Percentiles rank a stretch among this genome's conserved stretches.
Conservation (phyloP, 2,888 invertebrate genomes). For the Pheosia tremula region DNA sequence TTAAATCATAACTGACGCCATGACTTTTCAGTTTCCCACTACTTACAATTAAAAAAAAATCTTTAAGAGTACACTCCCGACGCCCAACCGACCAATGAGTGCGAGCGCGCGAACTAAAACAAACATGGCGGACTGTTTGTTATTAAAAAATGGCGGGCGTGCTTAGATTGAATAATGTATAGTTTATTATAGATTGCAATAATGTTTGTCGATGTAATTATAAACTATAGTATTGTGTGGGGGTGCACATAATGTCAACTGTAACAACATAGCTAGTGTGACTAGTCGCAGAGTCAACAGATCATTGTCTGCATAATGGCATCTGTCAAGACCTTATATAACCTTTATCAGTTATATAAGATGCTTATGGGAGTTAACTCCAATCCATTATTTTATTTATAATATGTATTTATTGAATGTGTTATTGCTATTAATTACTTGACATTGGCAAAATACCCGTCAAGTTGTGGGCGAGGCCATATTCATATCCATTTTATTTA, state of each 20-base stretch:
- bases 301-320: no score
- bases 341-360: no score
- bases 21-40: background rate
- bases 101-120: slow-evolving; percentile 41
- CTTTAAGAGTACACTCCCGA: slow-evolving; percentile 11
- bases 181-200: slow-evolving; percentile 37
- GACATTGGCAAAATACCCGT: no score
- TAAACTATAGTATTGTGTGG: slow-evolving; percentile 38
- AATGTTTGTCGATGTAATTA: slow-evolving; percentile 35
- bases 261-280: background rate
- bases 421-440: no score
- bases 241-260: slow-evolving; percentile 9
- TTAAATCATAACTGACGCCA: no score
- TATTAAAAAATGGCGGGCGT: slow-evolving; percentile 29
- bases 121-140: slow-evolving; percentile 40
- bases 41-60: background rate
- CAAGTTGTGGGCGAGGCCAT: no score
- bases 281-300: background rate
- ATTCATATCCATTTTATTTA: no score
- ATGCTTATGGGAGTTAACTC: no score
- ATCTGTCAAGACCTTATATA: no score
- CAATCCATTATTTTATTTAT: no score
- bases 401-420: no score
- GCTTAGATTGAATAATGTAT: slow-evolving; percentile 37
- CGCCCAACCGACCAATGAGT: slow-evolving; percentile 40